Conservation (phyloP, 2,888 invertebrate genomes). For the Tinea trinotella region DNA sequence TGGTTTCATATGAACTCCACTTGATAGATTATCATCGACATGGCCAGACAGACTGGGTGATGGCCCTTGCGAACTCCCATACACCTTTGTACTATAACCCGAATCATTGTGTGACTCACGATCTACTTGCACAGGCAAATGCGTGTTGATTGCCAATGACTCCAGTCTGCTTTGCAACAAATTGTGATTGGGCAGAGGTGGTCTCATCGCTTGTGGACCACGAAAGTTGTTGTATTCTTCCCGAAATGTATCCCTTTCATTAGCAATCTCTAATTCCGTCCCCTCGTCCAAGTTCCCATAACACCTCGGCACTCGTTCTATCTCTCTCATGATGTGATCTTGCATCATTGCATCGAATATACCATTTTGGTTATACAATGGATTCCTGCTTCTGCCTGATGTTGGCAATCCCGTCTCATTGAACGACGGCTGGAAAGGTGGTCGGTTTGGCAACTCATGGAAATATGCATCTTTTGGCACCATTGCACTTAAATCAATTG, state of each 20-base stretch:
- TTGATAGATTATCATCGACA: slow-evolving; percentile 58
- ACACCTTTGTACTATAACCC: slow-evolving; percentile 87
- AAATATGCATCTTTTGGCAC: slow-evolving; percentile 76
- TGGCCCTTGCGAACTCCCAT: slow-evolving; percentile 83
- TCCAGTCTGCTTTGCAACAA: slow-evolving; percentile 60
- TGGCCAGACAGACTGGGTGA: slow-evolving; percentile 81
- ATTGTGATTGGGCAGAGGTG: slow-evolving; percentile 47
- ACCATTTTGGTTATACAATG: slow-evolving; percentile 56
- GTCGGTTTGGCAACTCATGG: slow-evolving; percentile 70
- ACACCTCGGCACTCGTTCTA: slow-evolving; percentile 64
- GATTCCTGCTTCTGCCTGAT: slow-evolving; percentile 48
- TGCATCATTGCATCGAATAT: slow-evolving; percentile 69
- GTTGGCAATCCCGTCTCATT: slow-evolving; percentile 46
- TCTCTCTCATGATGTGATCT: slow-evolving; percentile 63
- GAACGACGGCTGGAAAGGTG: slow-evolving; percentile 43
- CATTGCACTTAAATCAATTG: slow-evolving; percentile 44
- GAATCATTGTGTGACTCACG: slow-evolving; percentile 86
- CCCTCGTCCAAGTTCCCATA: slow-evolving; percentile 62
- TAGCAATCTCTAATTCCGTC: slow-evolving; percentile 62
- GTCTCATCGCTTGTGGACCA: slow-evolving; percentile 38
- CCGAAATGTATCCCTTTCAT: slow-evolving; percentile 57
- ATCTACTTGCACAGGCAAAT: slow-evolving; percentile 67
- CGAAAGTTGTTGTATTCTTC: slow-evolving; percentile 42
- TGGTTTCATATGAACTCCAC: slow-evolving; percentile 42
- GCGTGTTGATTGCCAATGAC: slow-evolving; percentile 63